A percentile compares a stretch with the other conserved stretches of the same genome.
Conservation (phyloP, 2,888 invertebrate genomes). For the Liopterus haemorrhoidalis region DNA sequence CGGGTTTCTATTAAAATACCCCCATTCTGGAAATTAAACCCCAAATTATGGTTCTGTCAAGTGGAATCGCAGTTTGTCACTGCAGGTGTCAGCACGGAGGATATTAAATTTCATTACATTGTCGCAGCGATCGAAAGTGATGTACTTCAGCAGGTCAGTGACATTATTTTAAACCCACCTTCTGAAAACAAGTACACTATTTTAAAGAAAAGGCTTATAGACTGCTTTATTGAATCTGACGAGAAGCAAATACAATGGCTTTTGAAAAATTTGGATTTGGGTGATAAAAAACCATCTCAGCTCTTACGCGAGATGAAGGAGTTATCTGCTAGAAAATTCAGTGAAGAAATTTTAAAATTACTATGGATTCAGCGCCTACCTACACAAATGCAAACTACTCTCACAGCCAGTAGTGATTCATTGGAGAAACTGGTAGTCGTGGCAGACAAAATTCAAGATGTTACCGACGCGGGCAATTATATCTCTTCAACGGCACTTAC, state of each 20-base stretch:
- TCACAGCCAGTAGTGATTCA: too few species aligned
- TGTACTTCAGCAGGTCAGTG: slow-evolving; percentile 23
- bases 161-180: slow-evolving; percentile 23
- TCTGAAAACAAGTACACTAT: slow-evolving; percentile 20
- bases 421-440: too few species aligned
- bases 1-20: too few species aligned
- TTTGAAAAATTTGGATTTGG: slow-evolving; percentile 25
- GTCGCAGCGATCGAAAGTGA: slow-evolving; percentile 23
- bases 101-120: slow-evolving; percentile 24
- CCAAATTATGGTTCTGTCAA: slow-evolving; percentile 26
- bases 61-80: slow-evolving; percentile 28
- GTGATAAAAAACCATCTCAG: slow-evolving; percentile 28
- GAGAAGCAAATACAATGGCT: slow-evolving; percentile 22
- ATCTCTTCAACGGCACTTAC: too few species aligned
- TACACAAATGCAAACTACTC: not conserved
- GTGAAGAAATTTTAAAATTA: slow-evolving; percentile 23
- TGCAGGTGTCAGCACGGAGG: slow-evolving; percentile 17
- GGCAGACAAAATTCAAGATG: too few species aligned
- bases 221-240: slow-evolving; percentile 24
- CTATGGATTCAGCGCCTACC: slow-evolving; percentile 27
- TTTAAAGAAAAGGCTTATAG: slow-evolving; percentile 23
- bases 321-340: slow-evolving; percentile 19
- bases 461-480: too few species aligned
- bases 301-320: slow-evolving; percentile 26
- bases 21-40: slow-evolving; percentile 24